A percentile compares a stretch with the other conserved stretches of the same genome.
Conservation (phyloP, 2,113 vertebrate genomes). For the Grammomys dolichurus region DNA sequence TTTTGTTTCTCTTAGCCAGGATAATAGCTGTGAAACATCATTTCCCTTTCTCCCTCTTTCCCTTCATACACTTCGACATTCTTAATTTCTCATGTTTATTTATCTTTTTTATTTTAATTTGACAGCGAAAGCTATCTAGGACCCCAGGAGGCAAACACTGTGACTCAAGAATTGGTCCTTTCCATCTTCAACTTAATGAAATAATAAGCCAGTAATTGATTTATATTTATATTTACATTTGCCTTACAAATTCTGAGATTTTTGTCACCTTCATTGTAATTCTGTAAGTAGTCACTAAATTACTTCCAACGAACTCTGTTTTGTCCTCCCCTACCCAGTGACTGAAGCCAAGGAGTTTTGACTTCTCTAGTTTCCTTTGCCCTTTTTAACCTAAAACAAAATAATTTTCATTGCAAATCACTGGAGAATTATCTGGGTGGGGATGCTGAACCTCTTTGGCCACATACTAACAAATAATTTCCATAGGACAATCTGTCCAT, state of each 20-base stretch:
- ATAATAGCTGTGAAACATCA: constrained; percentile 90
- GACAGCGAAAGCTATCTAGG: constrained; percentile 89
- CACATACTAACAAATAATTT: constrained; percentile 40
- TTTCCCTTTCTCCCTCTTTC: constrained; percentile 85
- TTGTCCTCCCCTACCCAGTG: constrained; percentile 37
- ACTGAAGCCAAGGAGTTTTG: constrained; percentile 36
- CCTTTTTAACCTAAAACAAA: constrained; percentile 5
- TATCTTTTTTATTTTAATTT: constrained; percentile 91
- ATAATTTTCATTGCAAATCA: constrained; percentile 34
- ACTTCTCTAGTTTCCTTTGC: not conserved
- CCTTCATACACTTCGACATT: constrained; percentile 86
- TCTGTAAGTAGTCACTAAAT: constrained; percentile 76
- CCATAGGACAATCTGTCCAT: not conserved
- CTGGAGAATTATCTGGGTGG: not conserved
- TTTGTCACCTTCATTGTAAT: constrained; percentile 79
- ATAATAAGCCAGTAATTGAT: constrained; percentile 89
- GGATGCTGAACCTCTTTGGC: not conserved
- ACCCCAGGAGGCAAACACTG: constrained; percentile 90
- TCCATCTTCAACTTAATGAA: constrained; percentile 89
- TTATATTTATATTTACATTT: constrained; percentile 89
- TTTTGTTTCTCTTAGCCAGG: constrained; percentile 90
- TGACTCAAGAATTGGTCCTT: constrained; percentile 87
- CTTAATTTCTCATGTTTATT: constrained; percentile 92
- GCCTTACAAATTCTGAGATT: constrained; percentile 84
- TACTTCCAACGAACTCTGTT: constrained; percentile 63